These are phyloP conservation scores for Melinaea marsaeus DNA, from an alignment of 2,888 invertebrate species.

Conservation along the genomic window DNA sequence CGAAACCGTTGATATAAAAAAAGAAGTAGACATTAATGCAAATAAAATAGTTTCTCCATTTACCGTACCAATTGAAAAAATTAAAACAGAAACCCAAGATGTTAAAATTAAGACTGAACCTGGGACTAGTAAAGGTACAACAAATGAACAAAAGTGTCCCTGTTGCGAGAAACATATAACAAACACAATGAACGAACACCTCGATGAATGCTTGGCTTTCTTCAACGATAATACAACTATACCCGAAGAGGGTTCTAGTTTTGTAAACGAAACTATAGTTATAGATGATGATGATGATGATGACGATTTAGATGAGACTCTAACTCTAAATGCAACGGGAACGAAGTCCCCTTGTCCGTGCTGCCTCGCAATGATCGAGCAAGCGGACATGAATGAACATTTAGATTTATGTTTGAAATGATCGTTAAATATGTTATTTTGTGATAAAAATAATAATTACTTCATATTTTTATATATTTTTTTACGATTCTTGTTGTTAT, in stretches of 20 bases:
- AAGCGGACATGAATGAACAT: conserved; percentile 77
- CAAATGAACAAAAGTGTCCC: conserved; percentile 51
- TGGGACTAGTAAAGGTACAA: conserved; percentile 35
- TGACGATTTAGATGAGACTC: conserved; percentile 55
- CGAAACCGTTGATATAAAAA: conserved; percentile 13
- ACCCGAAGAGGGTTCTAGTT: conserved; percentile 49
- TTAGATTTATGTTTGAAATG: conserved; percentile 67
- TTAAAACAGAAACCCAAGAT: conserved; percentile 25
- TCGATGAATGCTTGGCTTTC: conserved; percentile 72
- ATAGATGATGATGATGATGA: conserved; percentile 51
- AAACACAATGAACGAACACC: conserved; percentile 61
- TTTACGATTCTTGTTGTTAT: neutral
- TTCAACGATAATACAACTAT: conserved; percentile 66
- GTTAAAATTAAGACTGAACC: conserved; percentile 40
- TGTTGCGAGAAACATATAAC: conserved; percentile 58
- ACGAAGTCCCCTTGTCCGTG: conserved; percentile 79
- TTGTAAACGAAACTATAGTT: conserved; percentile 43
- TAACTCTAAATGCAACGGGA: conserved; percentile 63
- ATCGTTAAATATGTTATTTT: conserved; percentile 6
- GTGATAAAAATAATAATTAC: neutral
- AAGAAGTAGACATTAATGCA: conserved; percentile 3
- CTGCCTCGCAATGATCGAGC: conserved; percentile 75
- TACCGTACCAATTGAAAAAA: conserved; percentile 3
- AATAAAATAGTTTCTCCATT: neutral
- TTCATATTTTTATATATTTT: neutral